Conservation (phyloP, 1,140 invertebrate species). For the Sminthurides bifidus region DNA sequence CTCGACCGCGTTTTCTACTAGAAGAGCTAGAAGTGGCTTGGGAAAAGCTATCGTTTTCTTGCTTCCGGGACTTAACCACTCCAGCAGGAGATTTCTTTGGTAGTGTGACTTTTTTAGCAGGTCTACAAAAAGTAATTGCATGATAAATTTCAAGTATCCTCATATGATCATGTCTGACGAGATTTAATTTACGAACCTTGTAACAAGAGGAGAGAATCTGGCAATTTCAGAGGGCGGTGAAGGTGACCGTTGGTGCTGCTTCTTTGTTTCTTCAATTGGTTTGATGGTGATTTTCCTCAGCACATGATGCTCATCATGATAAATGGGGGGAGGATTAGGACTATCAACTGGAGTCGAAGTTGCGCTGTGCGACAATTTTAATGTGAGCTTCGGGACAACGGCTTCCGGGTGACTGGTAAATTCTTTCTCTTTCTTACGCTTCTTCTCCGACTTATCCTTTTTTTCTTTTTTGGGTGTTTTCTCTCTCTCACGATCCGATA, state of each 20-base stretch:
- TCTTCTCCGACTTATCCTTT: slow-evolving; percentile 44
- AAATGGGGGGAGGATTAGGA: slow-evolving; percentile 24
- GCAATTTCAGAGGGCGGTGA: slow-evolving; percentile 65
- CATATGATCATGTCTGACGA: not conserved
- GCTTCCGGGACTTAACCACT: not conserved
- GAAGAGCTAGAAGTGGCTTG: not conserved
- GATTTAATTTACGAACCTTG: slow-evolving; percentile 34
- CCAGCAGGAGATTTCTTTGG: slow-evolving; percentile 11
- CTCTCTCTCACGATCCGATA: slow-evolving; percentile 44
- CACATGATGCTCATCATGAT: slow-evolving; percentile 3
- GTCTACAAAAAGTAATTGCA: slow-evolving; percentile 13
- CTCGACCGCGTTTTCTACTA: not conserved
- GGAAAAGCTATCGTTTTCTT: slow-evolving; percentile 21
- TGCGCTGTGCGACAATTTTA: slow-evolving; percentile 53
- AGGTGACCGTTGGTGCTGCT: too few species aligned
- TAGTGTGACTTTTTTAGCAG: slow-evolving; percentile 25
- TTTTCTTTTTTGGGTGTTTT: slow-evolving; percentile 49
- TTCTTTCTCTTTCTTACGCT: slow-evolving; percentile 48
- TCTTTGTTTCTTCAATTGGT: slow-evolving; percentile 33
- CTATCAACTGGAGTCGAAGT: slow-evolving; percentile 26
- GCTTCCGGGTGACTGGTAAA: slow-evolving; percentile 11
- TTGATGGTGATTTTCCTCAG: slow-evolving; percentile 27
- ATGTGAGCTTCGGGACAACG: slow-evolving; percentile 60
- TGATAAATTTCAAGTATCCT: not conserved
- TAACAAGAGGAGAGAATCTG: slow-evolving; percentile 64